These are phyloP conservation scores for Sebastes reedi DNA, from an alignment of 2,797 vertebrate species.

Conservation along the genomic window DNA sequence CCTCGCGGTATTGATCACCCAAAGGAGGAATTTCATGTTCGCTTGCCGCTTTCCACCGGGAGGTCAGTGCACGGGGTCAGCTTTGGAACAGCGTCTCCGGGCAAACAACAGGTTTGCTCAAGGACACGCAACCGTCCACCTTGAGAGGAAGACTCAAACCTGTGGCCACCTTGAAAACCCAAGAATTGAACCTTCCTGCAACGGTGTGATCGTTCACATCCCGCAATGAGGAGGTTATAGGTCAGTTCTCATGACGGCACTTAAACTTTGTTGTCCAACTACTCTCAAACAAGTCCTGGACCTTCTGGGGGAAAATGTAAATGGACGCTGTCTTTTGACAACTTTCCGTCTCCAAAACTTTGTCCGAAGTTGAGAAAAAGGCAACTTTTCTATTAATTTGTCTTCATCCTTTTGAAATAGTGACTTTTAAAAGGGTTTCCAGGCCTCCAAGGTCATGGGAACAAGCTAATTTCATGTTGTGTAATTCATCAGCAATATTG, in stretches of 20 bases:
- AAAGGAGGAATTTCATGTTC: slow-evolving; percentile 45
- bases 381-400: slow-evolving; percentile 4
- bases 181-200: neutral
- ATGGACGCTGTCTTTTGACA: slow-evolving; percentile 13
- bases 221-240: slow-evolving; percentile 18
- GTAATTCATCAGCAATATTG: slow-evolving; percentile 19
- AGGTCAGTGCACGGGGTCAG: slow-evolving; percentile 56
- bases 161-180: slow-evolving; percentile 8
- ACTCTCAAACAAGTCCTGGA: slow-evolving; percentile 11
- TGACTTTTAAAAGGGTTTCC: slow-evolving; percentile 14
- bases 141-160: slow-evolving; percentile 10
- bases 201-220: neutral
- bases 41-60: slow-evolving; percentile 13
- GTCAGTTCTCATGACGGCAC: neutral
- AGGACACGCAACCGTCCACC: slow-evolving; percentile 24
- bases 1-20: slow-evolving; percentile 57
- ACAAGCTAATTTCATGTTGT: neutral
- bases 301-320: slow-evolving; percentile 39
- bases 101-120: slow-evolving; percentile 33
- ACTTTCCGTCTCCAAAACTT: slow-evolving; percentile 35
- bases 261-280: slow-evolving; percentile 18
- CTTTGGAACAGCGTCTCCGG: slow-evolving; percentile 46
- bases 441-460: slow-evolving; percentile 29
- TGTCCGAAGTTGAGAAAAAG: neutral
- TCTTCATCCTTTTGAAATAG: slow-evolving; percentile 11